phyloP scores from a whole-genome alignment of 2,888 invertebrate species.

The Pandemis corylana region DNA sequence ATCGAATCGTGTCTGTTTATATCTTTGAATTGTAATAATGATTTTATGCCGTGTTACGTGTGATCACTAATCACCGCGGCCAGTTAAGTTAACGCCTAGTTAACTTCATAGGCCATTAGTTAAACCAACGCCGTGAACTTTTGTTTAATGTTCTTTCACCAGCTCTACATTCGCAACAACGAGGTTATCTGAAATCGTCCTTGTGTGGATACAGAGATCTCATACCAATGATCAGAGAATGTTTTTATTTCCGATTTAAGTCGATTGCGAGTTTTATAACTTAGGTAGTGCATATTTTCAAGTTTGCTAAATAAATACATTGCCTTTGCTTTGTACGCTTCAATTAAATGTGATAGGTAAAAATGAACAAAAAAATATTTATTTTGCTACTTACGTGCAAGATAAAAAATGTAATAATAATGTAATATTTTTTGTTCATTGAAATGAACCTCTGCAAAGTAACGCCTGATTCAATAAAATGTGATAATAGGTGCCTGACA shows the following conservation, averaged over 20 bases:
- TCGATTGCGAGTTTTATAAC: too few relatives aligned
- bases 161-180: constrained; percentile 23
- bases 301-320: too few relatives aligned
- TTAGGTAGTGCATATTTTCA: too few relatives aligned
- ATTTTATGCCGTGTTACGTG: constrained; percentile 13
- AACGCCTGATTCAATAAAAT: too few relatives aligned
- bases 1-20: background rate
- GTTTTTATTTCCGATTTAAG: background rate
- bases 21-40: constrained; percentile 12
- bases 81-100: constrained; percentile 27
- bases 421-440: too few relatives aligned
- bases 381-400: too few relatives aligned
- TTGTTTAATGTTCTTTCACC: constrained; percentile 28
- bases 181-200: constrained; percentile 34
- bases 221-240: constrained; percentile 5
- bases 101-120: constrained; percentile 30
- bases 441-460: too few relatives aligned
- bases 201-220: constrained; percentile 15
- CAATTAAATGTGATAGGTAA: too few relatives aligned
- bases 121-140: constrained; percentile 25
- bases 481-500: too few relatives aligned
- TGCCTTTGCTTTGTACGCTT: too few relatives aligned
- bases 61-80: constrained; percentile 17
- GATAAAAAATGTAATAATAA: too few relatives aligned
- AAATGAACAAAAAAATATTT: too few relatives aligned